Percentiles rank a stretch among this genome's conserved stretches.
phyloP scores from a whole-genome alignment of 2,113 vertebrate species.

The Hucho hucho region DNA sequence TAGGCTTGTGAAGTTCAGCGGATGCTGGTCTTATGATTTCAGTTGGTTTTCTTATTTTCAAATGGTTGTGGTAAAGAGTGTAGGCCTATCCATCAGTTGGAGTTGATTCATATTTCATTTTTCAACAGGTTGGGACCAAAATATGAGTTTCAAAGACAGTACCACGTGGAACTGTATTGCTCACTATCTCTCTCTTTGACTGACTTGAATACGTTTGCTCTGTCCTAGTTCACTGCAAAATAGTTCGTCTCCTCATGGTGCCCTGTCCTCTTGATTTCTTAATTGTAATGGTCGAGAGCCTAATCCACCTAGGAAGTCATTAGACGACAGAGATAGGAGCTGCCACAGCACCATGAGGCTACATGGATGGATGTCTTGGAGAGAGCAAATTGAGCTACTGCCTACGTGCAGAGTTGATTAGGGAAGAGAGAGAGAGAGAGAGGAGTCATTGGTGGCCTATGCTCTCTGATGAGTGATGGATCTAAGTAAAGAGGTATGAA shows the following conservation, averaged over 20 bases:
- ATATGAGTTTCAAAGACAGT: neutral
- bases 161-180: neutral
- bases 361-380: too few relatives aligned
- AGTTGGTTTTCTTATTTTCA: too few relatives aligned
- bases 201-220: neutral
- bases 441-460: too few relatives aligned
- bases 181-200: neutral
- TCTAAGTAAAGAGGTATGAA: too few relatives aligned
- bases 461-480: too few relatives aligned
- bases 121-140: neutral
- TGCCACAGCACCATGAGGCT: constrained; percentile 24
- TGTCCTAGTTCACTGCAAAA: neutral
- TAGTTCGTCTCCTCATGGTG: neutral
- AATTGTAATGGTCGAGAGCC: constrained; percentile 39
- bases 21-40: too few relatives aligned
- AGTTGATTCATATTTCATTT: neutral
- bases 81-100: neutral
- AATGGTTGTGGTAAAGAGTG: too few relatives aligned
- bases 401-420: too few relatives aligned
- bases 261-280: constrained; percentile 41
- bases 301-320: constrained; percentile 68
- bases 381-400: too few relatives aligned
- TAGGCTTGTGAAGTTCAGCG: too few relatives aligned
- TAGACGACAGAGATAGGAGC: constrained; percentile 52
- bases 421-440: too few relatives aligned